These are phyloP conservation scores for Prenolepis imparis DNA, from an alignment of 2,888 invertebrate species.

Conservation along the genomic window DNA sequence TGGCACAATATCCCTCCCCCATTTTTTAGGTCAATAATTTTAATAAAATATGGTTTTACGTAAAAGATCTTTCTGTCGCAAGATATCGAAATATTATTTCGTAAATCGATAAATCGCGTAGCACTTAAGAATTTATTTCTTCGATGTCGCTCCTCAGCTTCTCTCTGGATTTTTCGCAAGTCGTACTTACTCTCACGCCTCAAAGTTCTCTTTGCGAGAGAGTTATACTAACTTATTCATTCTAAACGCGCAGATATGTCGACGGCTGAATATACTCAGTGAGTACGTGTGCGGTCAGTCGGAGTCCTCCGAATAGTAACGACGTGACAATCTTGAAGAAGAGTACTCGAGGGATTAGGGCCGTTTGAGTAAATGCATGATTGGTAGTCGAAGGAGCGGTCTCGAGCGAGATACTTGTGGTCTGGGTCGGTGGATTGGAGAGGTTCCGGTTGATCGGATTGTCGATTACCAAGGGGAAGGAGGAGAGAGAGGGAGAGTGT, in stretches of 20 bases:
- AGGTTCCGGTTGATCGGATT: conserved; percentile 82
- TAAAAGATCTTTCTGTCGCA: background rate
- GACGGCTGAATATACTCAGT: background rate
- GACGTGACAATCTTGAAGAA: conserved; percentile 73
- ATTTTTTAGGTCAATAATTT: background rate
- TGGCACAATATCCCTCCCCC: background rate
- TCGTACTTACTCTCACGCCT: background rate
- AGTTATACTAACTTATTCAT: background rate
- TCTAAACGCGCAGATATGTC: background rate
- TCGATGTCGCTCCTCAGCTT: background rate
- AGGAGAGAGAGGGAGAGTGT: conserved; percentile 41
- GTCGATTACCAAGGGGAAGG: conserved; percentile 77
- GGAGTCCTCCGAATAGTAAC: conserved; percentile 39
- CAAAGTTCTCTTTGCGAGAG: background rate
- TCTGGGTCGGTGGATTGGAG: conserved; percentile 80
- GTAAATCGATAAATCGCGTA: background rate
- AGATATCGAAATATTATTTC: background rate
- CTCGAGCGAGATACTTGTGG: conserved; percentile 82
- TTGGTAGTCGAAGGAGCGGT: conserved; percentile 82
- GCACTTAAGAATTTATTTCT: background rate
- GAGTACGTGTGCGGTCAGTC: conserved; percentile 40
- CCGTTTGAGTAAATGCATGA: conserved; percentile 82
- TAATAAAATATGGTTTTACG: background rate
- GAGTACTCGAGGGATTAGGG: conserved; percentile 83
- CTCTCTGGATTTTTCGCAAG: background rate